phyloP scores from a whole-genome alignment of 2,888 invertebrate genomes.

The Globia sparganii region DNA sequence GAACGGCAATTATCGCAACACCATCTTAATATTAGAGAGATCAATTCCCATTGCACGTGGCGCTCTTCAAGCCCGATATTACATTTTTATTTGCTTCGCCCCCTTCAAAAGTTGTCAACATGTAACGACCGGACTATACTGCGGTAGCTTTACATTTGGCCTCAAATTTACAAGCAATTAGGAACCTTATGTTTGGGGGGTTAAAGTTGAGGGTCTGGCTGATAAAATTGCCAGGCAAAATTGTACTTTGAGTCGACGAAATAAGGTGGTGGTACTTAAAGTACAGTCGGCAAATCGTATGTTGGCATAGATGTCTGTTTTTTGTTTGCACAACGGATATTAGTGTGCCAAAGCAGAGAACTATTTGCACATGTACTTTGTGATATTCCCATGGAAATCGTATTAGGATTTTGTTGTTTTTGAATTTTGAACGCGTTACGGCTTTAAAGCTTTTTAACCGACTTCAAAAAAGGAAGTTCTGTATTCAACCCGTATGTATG shows the following conservation, averaged over 20 bases:
- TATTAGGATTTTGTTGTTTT: constrained; percentile 80
- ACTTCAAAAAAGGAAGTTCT: no score
- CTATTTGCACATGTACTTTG: constrained; percentile 82
- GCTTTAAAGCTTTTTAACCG: constrained; percentile 22
- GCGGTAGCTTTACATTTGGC: neutral
- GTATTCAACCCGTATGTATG: no score
- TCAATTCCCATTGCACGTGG: constrained; percentile 81
- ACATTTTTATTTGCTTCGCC: constrained; percentile 88
- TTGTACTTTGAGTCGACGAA: constrained; percentile 9
- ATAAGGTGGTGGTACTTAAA: constrained; percentile 10
- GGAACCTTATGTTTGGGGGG: neutral
- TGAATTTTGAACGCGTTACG: constrained; percentile 59
- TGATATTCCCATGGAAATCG: constrained; percentile 82
- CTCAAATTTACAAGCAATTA: constrained; percentile 14
- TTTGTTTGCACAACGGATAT: constrained; percentile 85
- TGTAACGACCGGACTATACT: constrained; percentile 76
- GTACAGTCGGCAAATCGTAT: constrained; percentile 39
- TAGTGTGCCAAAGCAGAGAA: constrained; percentile 78
- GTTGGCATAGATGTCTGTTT: constrained; percentile 71
- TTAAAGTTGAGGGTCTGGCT: neutral
- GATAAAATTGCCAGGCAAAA: constrained; percentile 4
- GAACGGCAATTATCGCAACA: constrained; percentile 86
- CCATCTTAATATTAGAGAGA: constrained; percentile 84
- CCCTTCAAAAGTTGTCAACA: constrained; percentile 87
- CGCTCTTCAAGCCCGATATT: constrained; percentile 80